Percentiles rank a stretch among this genome's conserved stretches.
These are phyloP conservation scores for Speoplatyrhinus poulsoni DNA, from an alignment of 2,113 vertebrate species.

Conservation along the genomic window DNA sequence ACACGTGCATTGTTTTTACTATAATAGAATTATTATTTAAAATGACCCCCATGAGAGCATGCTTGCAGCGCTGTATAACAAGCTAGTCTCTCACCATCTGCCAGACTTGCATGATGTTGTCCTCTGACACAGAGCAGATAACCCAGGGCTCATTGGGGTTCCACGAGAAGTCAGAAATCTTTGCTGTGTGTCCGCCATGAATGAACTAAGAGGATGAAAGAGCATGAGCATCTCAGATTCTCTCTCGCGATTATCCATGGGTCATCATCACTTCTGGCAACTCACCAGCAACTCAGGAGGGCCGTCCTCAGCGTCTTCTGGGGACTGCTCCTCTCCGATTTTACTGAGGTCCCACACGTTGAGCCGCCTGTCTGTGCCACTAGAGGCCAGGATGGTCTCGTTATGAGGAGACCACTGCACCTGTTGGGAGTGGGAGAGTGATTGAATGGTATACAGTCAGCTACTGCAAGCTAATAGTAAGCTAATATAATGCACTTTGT, in stretches of 20 bases:
- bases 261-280: background rate
- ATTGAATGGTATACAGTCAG: too few relatives aligned
- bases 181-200: conserved; percentile 96
- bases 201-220: conserved; percentile 82
- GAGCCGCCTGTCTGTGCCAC: conserved; percentile 93
- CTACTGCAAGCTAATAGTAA: too few relatives aligned
- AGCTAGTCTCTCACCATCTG: conserved; percentile 82
- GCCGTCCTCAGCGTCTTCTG: conserved; percentile 96
- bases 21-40: too few relatives aligned
- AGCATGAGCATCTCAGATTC: background rate
- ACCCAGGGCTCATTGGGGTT: conserved; percentile 99
- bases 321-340: conserved; percentile 97
- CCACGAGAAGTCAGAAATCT: conserved; percentile 99
- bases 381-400: conserved; percentile 97
- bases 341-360: conserved; percentile 99
- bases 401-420: conserved; percentile 99
- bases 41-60: background rate
- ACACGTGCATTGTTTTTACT: background rate
- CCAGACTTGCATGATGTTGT: conserved; percentile 99
- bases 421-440: conserved; percentile 59
- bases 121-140: conserved; percentile 99
- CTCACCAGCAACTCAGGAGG: conserved; percentile 96
- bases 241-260: background rate
- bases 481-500: too few relatives aligned
- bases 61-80: background rate